Evolutionary conservation across 2,888 invertebrate species (phyloP).

Genomic region (Papilio elwesi): DNA sequence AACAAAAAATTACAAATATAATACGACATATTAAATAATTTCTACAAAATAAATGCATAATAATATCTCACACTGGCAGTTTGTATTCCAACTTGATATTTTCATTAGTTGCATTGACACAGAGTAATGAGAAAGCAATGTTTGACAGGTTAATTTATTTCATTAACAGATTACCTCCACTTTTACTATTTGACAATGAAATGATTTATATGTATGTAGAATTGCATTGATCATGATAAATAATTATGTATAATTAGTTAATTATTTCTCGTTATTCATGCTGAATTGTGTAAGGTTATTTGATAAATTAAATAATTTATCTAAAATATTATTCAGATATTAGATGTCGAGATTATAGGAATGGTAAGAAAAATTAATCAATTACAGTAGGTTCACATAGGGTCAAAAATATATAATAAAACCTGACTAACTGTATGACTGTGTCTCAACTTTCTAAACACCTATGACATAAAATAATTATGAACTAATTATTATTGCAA

Average conservation of each 20-base stretch:
- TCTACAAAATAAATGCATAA: conserved; percentile 36
- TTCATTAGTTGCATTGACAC: not conserved
- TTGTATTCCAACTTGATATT: not conserved
- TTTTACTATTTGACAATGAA: not conserved
- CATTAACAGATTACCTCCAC: not conserved
- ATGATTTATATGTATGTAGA: not conserved
- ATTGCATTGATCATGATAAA: not conserved
- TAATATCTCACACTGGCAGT: conserved; percentile 7
- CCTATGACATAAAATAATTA: too few relatives aligned
- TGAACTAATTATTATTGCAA: too few relatives aligned
- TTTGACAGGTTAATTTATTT: not conserved
- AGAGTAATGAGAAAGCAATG: not conserved
- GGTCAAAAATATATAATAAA: too few relatives aligned
- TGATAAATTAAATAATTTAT: too few relatives aligned
- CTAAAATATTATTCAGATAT: too few relatives aligned
- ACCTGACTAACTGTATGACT: too few relatives aligned
- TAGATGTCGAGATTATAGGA: too few relatives aligned
- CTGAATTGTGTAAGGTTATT: not conserved
- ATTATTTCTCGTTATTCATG: not conserved
- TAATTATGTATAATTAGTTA: not conserved
- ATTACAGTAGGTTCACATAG: too few relatives aligned
- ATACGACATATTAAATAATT: conserved; percentile 25
- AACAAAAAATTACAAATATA: conserved; percentile 15
- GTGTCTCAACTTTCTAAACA: too few relatives aligned
- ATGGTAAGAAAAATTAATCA: too few relatives aligned